A percentile compares a stretch with the other conserved stretches of the same genome.
Conservation (phyloP, 2,797 vertebrate genomes). For the Lepus oiostolus region DNA sequence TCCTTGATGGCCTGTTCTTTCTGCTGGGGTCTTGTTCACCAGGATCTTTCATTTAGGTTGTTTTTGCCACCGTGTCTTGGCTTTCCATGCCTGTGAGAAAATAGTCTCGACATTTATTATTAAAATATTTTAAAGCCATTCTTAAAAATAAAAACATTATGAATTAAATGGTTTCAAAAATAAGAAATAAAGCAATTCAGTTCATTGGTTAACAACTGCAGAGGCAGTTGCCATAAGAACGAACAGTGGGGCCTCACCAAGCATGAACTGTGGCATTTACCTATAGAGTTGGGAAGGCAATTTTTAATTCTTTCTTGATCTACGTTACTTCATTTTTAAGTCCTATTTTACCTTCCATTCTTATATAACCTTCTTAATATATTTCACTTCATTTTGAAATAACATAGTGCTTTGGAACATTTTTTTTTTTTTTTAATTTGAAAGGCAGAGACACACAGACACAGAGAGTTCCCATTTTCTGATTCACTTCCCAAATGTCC, state of each 20-base stretch:
- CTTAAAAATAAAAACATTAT: conserved; percentile 53
- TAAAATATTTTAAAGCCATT: conserved; percentile 46
- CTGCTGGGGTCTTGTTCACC: too few species aligned
- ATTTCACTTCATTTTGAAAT: conserved; percentile 21
- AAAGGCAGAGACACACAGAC: too few species aligned
- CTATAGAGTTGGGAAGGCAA: neutral
- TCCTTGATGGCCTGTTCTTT: too few species aligned
- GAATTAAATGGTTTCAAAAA: neutral
- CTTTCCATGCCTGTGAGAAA: too few species aligned
- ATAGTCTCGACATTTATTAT: too few species aligned
- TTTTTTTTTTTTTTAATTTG: too few species aligned
- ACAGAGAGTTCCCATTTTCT: too few species aligned
- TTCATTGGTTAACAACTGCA: neutral
- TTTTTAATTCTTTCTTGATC: conserved; percentile 38
- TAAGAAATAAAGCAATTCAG: neutral
- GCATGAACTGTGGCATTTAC: neutral
- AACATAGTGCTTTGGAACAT: neutral
- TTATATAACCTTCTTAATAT: conserved; percentile 22
- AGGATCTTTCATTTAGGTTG: too few species aligned
- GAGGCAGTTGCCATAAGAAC: neutral
- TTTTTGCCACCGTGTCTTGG: too few species aligned
- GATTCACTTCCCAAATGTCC: too few species aligned
- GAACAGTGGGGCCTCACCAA: neutral
- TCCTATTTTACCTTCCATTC: conserved; percentile 42
- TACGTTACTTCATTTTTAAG: conserved; percentile 36